Evolutionary conservation across 2,797 vertebrate genomes (phyloP).

Genomic region (Falco berigora): DNA sequence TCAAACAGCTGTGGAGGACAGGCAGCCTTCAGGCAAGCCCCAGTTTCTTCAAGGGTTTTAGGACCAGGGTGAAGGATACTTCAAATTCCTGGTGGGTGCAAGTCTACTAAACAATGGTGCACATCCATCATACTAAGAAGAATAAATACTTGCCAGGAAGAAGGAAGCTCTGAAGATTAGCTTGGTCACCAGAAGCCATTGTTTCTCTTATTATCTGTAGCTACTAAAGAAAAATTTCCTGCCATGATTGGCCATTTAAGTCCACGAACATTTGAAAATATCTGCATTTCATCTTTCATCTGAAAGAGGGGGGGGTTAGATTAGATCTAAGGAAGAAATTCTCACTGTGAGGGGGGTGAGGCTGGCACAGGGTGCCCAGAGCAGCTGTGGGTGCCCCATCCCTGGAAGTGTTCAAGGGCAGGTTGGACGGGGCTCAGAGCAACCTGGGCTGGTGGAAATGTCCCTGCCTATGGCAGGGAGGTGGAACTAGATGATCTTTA

Average conservation of each 20-base stretch:
- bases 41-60: not conserved
- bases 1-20: not conserved
- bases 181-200: not conserved
- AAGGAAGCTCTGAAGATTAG: slow-evolving; percentile 1
- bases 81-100: not conserved
- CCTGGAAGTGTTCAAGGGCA: no score
- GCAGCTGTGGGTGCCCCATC: no score
- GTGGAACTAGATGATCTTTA: no score
- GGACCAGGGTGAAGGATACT: not conserved
- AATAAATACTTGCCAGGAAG: slow-evolving; percentile 29
- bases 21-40: not conserved
- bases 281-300: not conserved
- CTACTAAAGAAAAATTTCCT: slow-evolving; percentile 19
- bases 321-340: no score
- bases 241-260: not conserved
- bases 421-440: no score
- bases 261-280: slow-evolving; percentile 30
- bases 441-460: no score
- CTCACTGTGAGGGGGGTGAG: no score
- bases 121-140: not conserved
- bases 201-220: not conserved
- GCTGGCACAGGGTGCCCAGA: no score
- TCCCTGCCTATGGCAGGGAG: no score
- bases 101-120: not conserved
- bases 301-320: no score